phyloP scores from a whole-genome alignment of 2,113 vertebrate species.

The Ceyx melanurus region DNA sequence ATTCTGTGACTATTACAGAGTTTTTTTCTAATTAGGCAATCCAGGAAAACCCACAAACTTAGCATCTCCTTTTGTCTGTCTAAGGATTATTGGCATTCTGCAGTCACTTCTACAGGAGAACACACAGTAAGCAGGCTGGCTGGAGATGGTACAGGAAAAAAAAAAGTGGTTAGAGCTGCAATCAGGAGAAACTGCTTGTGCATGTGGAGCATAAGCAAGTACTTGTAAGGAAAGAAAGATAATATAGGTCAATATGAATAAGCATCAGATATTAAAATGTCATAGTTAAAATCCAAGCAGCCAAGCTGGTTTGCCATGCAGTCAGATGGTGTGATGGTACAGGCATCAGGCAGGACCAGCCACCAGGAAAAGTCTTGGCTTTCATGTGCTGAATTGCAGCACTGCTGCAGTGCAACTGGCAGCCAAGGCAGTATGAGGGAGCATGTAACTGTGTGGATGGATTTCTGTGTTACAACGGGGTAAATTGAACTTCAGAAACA shows the following conservation, averaged over 20 bases:
- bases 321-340: accelerated
- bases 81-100: neutral
- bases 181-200: neutral
- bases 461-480: neutral
- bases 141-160: neutral
- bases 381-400: neutral
- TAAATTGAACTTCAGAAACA: neutral
- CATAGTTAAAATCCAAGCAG: neutral
- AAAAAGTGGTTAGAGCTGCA: neutral
- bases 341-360: neutral
- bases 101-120: neutral
- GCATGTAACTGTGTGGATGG: neutral
- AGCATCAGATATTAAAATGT: neutral
- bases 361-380: neutral
- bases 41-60: accelerated
- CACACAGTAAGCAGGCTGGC: neutral
- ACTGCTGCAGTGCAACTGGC: neutral
- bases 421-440: neutral
- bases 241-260: neutral
- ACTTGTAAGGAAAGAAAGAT: neutral
- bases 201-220: neutral
- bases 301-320: neutral
- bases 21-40: neutral
- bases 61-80: neutral
- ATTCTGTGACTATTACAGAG: neutral